phyloP scores from a whole-genome alignment of 2,113 vertebrate species.

The Saimiri boliviensis region DNA sequence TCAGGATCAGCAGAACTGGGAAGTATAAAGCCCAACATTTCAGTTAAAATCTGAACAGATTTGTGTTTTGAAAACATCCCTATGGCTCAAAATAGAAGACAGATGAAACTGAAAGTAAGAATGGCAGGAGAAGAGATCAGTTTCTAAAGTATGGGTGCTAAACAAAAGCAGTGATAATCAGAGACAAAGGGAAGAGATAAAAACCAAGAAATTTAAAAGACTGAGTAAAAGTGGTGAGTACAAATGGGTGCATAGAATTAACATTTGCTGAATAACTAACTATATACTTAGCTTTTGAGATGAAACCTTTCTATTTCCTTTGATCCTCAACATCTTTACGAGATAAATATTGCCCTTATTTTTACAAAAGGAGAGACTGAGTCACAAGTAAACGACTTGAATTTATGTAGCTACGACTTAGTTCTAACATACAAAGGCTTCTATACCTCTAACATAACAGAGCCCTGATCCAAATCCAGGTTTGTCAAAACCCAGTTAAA shows the following conservation, averaged over 20 bases:
- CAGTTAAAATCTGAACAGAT: neutral
- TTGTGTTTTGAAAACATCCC: slow-evolving; percentile 3
- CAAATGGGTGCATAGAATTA: neutral
- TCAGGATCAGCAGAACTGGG: neutral
- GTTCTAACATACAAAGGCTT: neutral
- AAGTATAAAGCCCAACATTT: neutral
- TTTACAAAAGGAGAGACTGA: neutral
- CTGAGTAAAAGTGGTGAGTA: neutral
- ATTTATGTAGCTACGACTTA: neutral
- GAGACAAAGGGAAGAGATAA: neutral
- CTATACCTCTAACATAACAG: neutral
- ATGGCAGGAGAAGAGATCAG: neutral
- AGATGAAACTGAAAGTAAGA: neutral
- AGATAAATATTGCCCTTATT: neutral
- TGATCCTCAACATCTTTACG: neutral
- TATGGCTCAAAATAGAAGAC: neutral
- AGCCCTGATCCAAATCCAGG: neutral
- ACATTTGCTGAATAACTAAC: neutral
- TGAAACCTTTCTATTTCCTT: neutral
- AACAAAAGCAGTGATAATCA: neutral
- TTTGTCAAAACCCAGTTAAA: neutral
- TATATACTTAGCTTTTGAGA: neutral
- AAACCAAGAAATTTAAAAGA: neutral
- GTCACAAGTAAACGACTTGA: neutral
- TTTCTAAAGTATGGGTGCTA: neutral